Evolutionary conservation across 1,140 invertebrate genomes (phyloP), one percentile per base, ranked within the genome.

Genomic region (Hermetia illucens): DNA sequence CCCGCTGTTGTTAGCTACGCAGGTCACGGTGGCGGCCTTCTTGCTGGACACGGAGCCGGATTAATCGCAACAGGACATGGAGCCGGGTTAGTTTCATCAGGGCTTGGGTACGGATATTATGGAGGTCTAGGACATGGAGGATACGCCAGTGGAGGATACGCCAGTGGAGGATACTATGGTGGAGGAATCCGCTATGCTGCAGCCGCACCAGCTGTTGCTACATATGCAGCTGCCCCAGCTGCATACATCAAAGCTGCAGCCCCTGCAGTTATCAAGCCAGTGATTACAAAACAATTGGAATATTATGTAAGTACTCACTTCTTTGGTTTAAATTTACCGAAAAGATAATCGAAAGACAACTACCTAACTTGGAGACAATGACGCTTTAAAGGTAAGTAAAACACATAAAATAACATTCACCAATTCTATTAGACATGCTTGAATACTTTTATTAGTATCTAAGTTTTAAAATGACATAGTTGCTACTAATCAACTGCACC

Each of bases 221-320:
- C 44, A 9, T 52, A 56, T 38, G 48, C 49, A 19, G 47, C 53
- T 2, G 33, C 50, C 4, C 38, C 46, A 10, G 40, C 47, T 9
- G 44, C 58, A 17, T 52, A 53, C 22, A 38, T 59, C 6, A 63
- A 56, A 41, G 45, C 53, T 18, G 50, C 55, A 1, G 50, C 48
- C 1, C 42, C 48, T 1, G 53, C 45, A 13, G 47, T 54, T 16
- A 53, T 58, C n/a, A 71, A 72, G 49, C 65, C 70, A 44, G 61
- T 69, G 8, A 66, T 68, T 38, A 62, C 64, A 8, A 68, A 70
- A 43, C 70, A 71, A 44, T 45, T 70, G 34, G 69, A 72, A 51
- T 70, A 71, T 43, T 71, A 71, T 47, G 70, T 72, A 56, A 68
- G 69, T 67, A 17, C 24, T 6, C 6, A 4, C 6, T 15, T 15